Conservation (phyloP, 1,140 invertebrate genomes). For the Camponotus pennsylvanicus region DNA sequence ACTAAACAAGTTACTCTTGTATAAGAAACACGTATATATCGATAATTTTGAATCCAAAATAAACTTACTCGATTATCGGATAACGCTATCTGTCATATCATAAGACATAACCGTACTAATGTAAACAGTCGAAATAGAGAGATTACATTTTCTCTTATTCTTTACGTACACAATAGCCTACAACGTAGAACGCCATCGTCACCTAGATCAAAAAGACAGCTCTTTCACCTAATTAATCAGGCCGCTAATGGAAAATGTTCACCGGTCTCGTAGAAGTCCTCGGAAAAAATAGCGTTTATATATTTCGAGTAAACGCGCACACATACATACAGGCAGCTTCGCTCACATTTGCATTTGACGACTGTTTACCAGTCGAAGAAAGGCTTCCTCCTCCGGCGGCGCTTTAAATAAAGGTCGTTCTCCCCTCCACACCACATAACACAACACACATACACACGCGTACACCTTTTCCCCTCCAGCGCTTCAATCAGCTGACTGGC, state of each 20-base stretch:
- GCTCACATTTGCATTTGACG: slow-evolving; percentile 72
- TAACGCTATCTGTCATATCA: too few species aligned
- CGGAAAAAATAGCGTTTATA: not conserved
- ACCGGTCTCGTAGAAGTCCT: slow-evolving; percentile 21
- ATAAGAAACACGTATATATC: not conserved
- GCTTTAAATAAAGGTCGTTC: slow-evolving; percentile 83
- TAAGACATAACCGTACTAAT: too few species aligned
- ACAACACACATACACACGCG: too few species aligned
- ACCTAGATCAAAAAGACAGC: not conserved
- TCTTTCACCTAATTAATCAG: slow-evolving; percentile 20
- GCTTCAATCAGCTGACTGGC: slow-evolving; percentile 83
- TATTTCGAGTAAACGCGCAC: not conserved
- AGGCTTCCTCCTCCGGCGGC: slow-evolving; percentile 78
- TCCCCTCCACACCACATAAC: slow-evolving; percentile 71
- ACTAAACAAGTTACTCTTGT: slow-evolving; percentile 3
- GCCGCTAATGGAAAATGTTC: not conserved
- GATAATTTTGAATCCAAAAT: not conserved
- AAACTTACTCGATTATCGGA: too few species aligned
- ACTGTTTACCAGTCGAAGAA: slow-evolving; percentile 78
- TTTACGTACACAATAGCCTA: not conserved
- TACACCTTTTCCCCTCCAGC: slow-evolving; percentile 76
- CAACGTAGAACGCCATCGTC: not conserved
- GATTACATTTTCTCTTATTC: not conserved
- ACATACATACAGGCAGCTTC: slow-evolving; percentile 11
- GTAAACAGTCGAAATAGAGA: not conserved